Conservation (phyloP, 1,140 invertebrate genomes). For the Cotesia typhae region DNA sequence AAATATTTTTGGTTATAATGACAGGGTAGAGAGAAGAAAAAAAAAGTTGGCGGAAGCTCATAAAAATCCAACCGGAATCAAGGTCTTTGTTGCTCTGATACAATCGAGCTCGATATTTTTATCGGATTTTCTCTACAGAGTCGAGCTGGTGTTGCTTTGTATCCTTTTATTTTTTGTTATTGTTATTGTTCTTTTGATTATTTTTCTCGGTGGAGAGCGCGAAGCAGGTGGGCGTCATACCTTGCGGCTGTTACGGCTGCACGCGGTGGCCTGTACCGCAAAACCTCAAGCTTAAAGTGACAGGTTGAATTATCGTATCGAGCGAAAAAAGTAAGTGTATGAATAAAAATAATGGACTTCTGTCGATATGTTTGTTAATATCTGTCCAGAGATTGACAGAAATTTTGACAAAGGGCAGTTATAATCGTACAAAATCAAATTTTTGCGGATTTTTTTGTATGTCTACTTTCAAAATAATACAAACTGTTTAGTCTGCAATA, state of each 20-base stretch:
- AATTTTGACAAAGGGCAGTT: too few relatives aligned
- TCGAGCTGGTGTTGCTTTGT: too few relatives aligned
- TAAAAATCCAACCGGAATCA: not conserved
- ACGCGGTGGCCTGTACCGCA: slow-evolving; percentile 29
- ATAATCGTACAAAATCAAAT: too few relatives aligned
- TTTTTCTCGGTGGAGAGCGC: not conserved
- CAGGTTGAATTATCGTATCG: not conserved
- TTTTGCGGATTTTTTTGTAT: too few relatives aligned
- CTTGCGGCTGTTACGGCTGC: slow-evolving; percentile 20
- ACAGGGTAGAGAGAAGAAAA: not conserved
- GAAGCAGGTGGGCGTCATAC: slow-evolving; percentile 44
- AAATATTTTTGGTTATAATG: not conserved
- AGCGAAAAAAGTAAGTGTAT: not conserved
- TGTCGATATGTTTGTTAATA: too few relatives aligned
- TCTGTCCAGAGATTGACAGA: too few relatives aligned
- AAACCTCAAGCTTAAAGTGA: slow-evolving; percentile 21
- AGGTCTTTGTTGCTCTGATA: not conserved
- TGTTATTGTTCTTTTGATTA: not conserved
- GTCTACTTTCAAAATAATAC: too few relatives aligned
- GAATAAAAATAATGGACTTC: too few relatives aligned
- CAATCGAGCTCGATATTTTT: too few relatives aligned
- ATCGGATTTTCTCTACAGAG: too few relatives aligned
- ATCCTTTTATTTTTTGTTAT: not conserved
- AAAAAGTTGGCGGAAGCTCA: not conserved
- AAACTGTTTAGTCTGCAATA: too few relatives aligned